Evolutionary conservation across 2,113 vertebrate genomes (phyloP).

Genomic region (Dicentrarchus labrax): DNA sequence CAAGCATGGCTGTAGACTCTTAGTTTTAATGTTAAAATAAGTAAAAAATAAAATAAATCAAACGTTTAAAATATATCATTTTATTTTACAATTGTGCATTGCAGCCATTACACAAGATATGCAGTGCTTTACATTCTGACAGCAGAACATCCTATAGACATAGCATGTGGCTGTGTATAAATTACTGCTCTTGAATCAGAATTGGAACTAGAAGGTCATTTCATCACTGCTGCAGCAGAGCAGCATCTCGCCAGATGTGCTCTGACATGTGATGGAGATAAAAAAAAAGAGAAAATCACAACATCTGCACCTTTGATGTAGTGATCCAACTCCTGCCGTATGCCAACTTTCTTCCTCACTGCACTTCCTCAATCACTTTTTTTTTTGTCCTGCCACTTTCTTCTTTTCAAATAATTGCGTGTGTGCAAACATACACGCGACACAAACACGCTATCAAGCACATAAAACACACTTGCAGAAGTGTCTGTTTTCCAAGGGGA

Average conservation of each 20-base stretch:
- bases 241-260: slow-evolving; percentile 27
- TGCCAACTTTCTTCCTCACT: slow-evolving; percentile 4
- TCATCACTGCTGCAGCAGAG: slow-evolving; percentile 3
- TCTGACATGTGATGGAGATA: slow-evolving; percentile 21
- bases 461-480: not conserved
- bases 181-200: no score
- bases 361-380: slow-evolving; percentile 9
- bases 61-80: not conserved
- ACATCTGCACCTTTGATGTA: slow-evolving; percentile 23
- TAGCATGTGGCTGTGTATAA: not conserved
- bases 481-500: not conserved
- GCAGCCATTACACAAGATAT: not conserved
- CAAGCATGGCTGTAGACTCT: not conserved
- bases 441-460: not conserved
- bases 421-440: not conserved
- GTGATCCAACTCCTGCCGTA: slow-evolving; percentile 15
- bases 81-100: not conserved
- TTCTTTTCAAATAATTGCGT: slow-evolving; percentile 24
- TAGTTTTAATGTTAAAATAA: not conserved
- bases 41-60: no score
- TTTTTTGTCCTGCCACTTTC: slow-evolving; percentile 5
- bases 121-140: not conserved
- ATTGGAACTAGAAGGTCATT: slow-evolving; percentile 25
- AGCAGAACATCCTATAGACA: not conserved
- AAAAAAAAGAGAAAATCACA: slow-evolving; percentile 8